Base-by-base conservation (phyloP, 2,888 invertebrate species). In the Drosophila prolongata region DNA sequence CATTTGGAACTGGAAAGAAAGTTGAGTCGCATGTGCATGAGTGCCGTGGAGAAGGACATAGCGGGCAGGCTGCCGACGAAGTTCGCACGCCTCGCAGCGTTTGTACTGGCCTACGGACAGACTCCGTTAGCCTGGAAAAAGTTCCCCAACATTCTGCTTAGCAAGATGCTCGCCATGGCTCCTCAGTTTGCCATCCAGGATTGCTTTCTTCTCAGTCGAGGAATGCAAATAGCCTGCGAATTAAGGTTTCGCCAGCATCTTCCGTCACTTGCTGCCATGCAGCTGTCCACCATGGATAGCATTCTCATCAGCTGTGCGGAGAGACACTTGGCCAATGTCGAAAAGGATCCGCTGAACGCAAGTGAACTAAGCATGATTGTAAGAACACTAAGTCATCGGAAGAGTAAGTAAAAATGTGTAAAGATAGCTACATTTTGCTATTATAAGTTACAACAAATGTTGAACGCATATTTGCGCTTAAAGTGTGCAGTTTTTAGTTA, bases 31-130 rank as follows among this genome's bases (percentile, higher is more conserved):
- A 76, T 92, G 72, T 90, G 93, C 67, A 86, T 93, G 77, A 70
- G 88, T 6, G 90, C 91, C 60, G 87, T 93, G 1, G 87, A 91
- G 30, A 73, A 79, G 14, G 92, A 92, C 19, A 76, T 91, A 16
- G 78, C 91, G 1, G 90, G 90, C 1, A 73, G 92, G 19, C 87
- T 92, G 58, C 93, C 94, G 0, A 77, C 89, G 0, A 92, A 91
- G 70, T 91, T 94, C 70, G 89, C 92, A 6, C 90, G 88, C 16
- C 75, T 92, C 30, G 90, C 93, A 0, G 76, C 92, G 10, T 94
- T 94, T 87, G 87, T 93, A 4, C 76, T 94, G 35, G 91, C 92
- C 1, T 94, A 93, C 78, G 92, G 93, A n/a, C 90, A 90, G 53
- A 90, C 89, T 0, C 86, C 87, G 0, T 89, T 89, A 9, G 76